phyloP scores from a whole-genome alignment of 2,113 vertebrate genomes.

The Bucco capensis region DNA sequence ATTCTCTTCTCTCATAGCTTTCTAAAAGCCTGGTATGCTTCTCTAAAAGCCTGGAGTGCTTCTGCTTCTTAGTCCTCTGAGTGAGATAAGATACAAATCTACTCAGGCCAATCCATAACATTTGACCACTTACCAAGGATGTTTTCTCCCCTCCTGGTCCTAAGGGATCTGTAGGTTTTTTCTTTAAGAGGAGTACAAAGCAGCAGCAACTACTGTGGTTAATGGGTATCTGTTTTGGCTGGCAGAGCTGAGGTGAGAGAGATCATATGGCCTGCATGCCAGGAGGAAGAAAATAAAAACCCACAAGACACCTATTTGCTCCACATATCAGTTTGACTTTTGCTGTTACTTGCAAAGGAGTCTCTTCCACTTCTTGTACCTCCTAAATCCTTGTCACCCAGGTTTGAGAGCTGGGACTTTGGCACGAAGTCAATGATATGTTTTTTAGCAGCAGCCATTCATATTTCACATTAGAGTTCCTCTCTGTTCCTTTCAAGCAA shows the following conservation, averaged over 20 bases:
- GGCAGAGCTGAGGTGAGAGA: not conserved
- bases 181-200: not conserved
- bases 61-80: not conserved
- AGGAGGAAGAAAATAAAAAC: not conserved
- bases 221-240: not conserved
- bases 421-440: not conserved
- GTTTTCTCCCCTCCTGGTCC: not conserved
- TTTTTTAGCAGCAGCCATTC: constrained; percentile 53
- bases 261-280: not conserved
- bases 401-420: constrained; percentile 14
- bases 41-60: not conserved
- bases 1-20: not conserved
- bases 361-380: not conserved
- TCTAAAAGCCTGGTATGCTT: not conserved
- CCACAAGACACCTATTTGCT: not conserved
- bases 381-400: constrained; percentile 40
- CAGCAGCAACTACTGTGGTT: not conserved
- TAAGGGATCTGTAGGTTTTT: not conserved
- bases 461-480: constrained; percentile 51
- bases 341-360: not conserved
- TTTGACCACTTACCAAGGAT: not conserved
- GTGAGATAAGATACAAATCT: not conserved
- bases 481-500: constrained; percentile 47
- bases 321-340: not conserved
- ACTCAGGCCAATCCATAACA: not conserved